These are phyloP conservation scores for Mixornis gularis DNA, from an alignment of 2,113 vertebrate species.

Conservation along the genomic window DNA sequence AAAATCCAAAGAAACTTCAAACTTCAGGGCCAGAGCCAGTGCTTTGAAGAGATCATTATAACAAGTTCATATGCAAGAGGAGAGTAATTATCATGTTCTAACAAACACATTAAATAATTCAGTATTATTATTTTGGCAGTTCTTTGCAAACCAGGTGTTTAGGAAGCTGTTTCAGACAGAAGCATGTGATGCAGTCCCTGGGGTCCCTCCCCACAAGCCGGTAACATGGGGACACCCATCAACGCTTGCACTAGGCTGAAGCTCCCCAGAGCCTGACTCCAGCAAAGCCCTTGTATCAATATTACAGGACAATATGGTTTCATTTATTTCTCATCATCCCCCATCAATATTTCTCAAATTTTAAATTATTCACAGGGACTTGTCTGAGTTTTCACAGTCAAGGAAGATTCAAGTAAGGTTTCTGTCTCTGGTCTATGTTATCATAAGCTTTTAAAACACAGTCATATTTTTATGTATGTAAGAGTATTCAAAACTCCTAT, in stretches of 20 bases:
- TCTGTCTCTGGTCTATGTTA: not conserved
- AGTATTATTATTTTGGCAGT: not conserved
- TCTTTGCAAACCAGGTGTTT: not conserved
- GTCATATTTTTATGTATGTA: not conserved
- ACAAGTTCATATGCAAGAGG: not conserved
- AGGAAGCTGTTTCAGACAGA: not conserved
- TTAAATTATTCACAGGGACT: not conserved
- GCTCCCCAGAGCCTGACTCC: not conserved
- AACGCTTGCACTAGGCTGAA: not conserved
- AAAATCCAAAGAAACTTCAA: not conserved
- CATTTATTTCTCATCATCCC: not conserved
- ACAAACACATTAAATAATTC: not conserved
- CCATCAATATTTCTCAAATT: not conserved
- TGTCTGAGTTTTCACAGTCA: not conserved
- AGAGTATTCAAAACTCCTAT: not conserved
- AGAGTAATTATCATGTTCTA: not conserved
- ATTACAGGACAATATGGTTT: not conserved
- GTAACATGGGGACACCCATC: not conserved
- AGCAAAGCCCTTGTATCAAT: accelerated
- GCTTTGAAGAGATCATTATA: not conserved
- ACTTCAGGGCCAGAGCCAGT: not conserved
- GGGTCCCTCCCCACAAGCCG: not conserved
- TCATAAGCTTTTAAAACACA: not conserved
- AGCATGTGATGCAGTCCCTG: not conserved
- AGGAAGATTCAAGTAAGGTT: not conserved